Base-by-base conservation (phyloP, 2,888 invertebrate species). In the Macroteleia sp. region DNA sequence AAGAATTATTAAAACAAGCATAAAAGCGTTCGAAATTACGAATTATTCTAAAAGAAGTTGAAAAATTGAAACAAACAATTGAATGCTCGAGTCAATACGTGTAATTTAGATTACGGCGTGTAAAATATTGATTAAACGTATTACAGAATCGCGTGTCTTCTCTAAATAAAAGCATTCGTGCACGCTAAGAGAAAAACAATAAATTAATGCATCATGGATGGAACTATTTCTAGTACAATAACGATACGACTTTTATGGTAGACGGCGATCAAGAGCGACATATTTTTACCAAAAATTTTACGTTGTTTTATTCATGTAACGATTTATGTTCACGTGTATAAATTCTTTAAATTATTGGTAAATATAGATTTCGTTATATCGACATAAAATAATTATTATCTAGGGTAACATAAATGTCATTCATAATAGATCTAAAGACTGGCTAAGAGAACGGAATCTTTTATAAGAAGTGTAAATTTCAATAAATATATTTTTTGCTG, bases 111-210 rank as follows among this genome's bases (percentile, higher is more conserved):
- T 74, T 67, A 74, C 46, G 12, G 30, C 41, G 41, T 61, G 61
- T 59, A 56, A 42, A 48, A 62, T 73, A 73, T 77, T 62, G 77
- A 77, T 77, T 66, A 42, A 62, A 62, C 46, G 39, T 48, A 61
- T 69, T 67, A 28, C 62, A 16, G 57, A 73, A 73, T 56, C n/a
- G n/a, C n/a, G n/a, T n/a, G n/a, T n/a, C n/a, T n/a, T n/a, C n/a
- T n/a, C n/a, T n/a, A 77, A 77, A 66, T 73, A 66, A 73, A 77
- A 67, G 66, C 62, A 34, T 30, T 67, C 62, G 56, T 56, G 70
- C 66, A 52, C 46, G 46, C 30, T 61, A 67, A 28, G 12, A 67
- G n/a, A 64, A 62, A 70, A 76, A 70, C 69, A 76, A 76, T 76
- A 64, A 70, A 76, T 69, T 70, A 70, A 64, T 76, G 62, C 56